These are phyloP conservation scores for Anthophora plumipes DNA, from an alignment of 2,888 invertebrate genomes.

Conservation along the genomic window DNA sequence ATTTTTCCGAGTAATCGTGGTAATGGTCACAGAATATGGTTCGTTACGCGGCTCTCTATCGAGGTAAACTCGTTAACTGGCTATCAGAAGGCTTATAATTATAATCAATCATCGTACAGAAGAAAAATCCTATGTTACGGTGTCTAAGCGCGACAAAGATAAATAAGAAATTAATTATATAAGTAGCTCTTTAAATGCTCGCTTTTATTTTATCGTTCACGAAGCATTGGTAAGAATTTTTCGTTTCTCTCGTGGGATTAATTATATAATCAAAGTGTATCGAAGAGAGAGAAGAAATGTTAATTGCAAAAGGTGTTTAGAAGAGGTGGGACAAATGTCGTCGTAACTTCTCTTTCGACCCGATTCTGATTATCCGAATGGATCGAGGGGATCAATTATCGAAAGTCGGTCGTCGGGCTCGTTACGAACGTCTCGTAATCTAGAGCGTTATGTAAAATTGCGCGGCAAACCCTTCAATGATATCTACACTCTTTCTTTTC, in stretches of 20 bases:
- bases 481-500: neutral
- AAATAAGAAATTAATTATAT: slow-evolving; percentile 40
- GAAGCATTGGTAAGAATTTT: too few relatives aligned
- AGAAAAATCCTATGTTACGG: neutral
- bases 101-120: slow-evolving; percentile 37
- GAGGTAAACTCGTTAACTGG: slow-evolving; percentile 48
- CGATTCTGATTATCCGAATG: slow-evolving; percentile 6
- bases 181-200: too few relatives aligned
- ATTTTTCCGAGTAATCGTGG: slow-evolving; percentile 20
- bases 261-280: too few relatives aligned
- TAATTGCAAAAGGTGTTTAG: neutral
- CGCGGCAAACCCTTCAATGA: neutral
- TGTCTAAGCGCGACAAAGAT: slow-evolving; percentile 9
- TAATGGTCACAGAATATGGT: slow-evolving; percentile 24
- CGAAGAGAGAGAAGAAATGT: slow-evolving; percentile 14
- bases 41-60: slow-evolving; percentile 37
- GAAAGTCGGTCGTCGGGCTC: slow-evolving; percentile 17
- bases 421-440: neutral
- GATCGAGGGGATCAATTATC: slow-evolving; percentile 37
- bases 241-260: too few relatives aligned
- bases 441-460: slow-evolving; percentile 11
- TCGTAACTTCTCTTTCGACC: neutral
- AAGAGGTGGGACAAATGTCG: neutral
- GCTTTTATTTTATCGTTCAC: too few relatives aligned
- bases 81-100: slow-evolving; percentile 38